Evolutionary conservation across 92 coral and sea anemone genomes (phyloP), one percentile per base, ranked within the genome.

Genomic region (Zoanthus gigantus): DNA sequence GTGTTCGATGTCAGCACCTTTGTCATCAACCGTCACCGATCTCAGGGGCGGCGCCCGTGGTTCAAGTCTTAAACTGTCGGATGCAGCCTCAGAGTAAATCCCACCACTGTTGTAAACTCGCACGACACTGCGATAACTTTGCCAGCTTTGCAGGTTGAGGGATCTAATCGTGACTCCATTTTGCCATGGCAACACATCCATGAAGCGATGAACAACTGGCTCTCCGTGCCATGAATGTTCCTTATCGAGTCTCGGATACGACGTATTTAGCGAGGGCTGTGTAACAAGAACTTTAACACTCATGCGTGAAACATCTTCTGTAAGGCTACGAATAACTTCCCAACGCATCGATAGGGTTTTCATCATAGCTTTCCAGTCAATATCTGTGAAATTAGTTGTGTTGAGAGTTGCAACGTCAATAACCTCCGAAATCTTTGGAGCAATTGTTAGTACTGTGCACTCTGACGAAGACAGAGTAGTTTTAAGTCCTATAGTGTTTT

Each of bases 221-320:
- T 97, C 99, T 52, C 99, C 95, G 8, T 88, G 91, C 99, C 99
- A 97, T 9, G 93, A 89, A 57, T 81, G 83, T 15, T 79, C 58
- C 16, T 75, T 47, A 56, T 77, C 82, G n/a, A 92, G 74, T 18
- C 86, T 63, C 0, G 96, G 98, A 2, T 89, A 77, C n/a, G 96
- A 89, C 44, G 80, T 56, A 30, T 95, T 91, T 7, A 92, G 79
- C 0, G 92, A 89, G 14, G 96, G 90, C 34, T 79, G 91, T 3
- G 97, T 95, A 29, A 97, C 91, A 56, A 93, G 96, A 58, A 93
- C 97, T 78, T 95, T 90, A 73, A 97, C 78, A 77, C 98, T 95
- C 92, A 93, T 89, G 79, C 95, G 93, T 2, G 96, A 92, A 81
- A 92, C 91, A 76, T 90, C 94, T 28, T 87, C 76, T 14, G 89